Base-by-base conservation (phyloP, 2,113 vertebrate genomes). In the Lamprotornis superbus region DNA sequence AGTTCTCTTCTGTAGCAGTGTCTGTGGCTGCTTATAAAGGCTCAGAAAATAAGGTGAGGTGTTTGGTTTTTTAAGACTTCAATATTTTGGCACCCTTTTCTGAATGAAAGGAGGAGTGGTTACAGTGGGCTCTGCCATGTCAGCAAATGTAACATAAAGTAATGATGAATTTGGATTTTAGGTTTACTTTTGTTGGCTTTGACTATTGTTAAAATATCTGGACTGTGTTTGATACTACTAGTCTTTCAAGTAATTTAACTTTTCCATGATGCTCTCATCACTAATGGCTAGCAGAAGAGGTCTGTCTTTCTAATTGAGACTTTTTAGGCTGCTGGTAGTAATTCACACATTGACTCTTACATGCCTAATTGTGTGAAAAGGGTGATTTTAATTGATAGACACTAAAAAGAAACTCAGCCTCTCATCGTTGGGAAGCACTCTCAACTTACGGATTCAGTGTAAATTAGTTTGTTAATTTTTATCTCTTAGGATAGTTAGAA, bases 251-350 rank as follows among this genome's bases (percentile, higher is more conserved):
- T 16, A 59, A n/a, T 46, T 77, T 46, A 4, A 42, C 25, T 87
- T 87, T 69, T 56, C 56, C 2, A 0, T 46, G 5, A 27, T 33
- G 28, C 0, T 1, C 8, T 18, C 15, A 15, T 65, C 10, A 33
- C 8, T 73, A 35, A 70, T 28, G n/a, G 37, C 11, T 50, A 50
- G 10, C 9, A 33, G 42, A 67, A 74, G 28, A 65, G 3, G 10
- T 5, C 23, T n/a, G 2, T 57, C 73, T 39, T 80, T 76, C 44
- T 73, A 39, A 40, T 1, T 40, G 46, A 35, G 28, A 44, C 28
- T 42, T 89, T 56, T 14, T n/a, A 78, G 65, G 12, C 55, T 81
- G 35, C 40, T 53, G 50, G 7, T 61, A 40, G 20, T 61, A 84
- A 69, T 60, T 93, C 55, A 57, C 50, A 61, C 15, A 9, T 35